Evolutionary conservation across 2,888 invertebrate genomes (phyloP), one percentile per base, ranked within the genome.

Genomic region (Fabriciana adippe): DNA sequence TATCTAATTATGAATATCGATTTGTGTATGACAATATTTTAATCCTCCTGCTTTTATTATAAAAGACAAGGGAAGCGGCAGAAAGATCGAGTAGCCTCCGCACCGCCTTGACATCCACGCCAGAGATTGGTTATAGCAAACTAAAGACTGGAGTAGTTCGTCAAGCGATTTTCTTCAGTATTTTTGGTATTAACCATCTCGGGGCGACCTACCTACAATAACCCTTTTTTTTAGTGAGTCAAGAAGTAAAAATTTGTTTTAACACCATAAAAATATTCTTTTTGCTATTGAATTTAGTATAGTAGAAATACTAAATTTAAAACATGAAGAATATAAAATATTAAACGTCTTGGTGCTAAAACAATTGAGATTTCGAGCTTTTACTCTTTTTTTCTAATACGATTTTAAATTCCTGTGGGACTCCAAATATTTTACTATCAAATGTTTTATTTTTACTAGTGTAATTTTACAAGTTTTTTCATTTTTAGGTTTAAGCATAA

Each of bases 141-240:
- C 79, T 84, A 81, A 90, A 92, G 89, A 88, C 93, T 93, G 93
- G 86, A 93, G 93, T 93, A 93, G 93, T 92, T 93, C 93, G 92
- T 86, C 75, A 74, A 80, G 77, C 92, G 93, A 92, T 93, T 93
- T 93, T 93, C 93, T 93, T 93, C 93, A 93, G 93, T 91, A 88
- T 84, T 90, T 89, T 89, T 87, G 78, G 83, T 85, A 84, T 78
- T 85, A 89, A 88, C 90, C 90, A 84, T 86, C 89, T 89, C 90
- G 81, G 77, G 83, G 82, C 81, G 80, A 79, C 74, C 79, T 72
- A 76, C 78, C 82, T 73, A 78, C 79, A 79, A 73, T 73, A 67
- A 67, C 75, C 79, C 75, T 74, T 81, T 79, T 26, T 78, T 80
- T 74, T 75, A 73, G 88, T 88, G 81, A 83, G 80, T 77, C 74